Evolutionary conservation across 2,888 invertebrate genomes (phyloP).

Genomic region (Asteroscopus sphinx): DNA sequence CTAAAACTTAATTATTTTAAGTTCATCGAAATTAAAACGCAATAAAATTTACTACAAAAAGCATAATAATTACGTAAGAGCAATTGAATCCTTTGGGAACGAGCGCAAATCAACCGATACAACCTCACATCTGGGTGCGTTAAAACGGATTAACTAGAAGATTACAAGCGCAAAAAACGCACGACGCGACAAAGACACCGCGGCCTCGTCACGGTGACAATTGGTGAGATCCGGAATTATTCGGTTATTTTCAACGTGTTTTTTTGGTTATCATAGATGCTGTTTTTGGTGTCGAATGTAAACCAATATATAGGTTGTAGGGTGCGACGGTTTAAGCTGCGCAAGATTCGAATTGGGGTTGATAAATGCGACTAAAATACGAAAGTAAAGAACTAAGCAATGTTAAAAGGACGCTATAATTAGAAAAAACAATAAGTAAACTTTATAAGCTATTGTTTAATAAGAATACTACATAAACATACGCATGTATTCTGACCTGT

Average conservation of each 20-base stretch:
- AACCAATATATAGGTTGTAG: slow-evolving; percentile 59
- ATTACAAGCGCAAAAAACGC: slow-evolving; percentile 83
- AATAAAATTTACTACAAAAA: slow-evolving; percentile 19
- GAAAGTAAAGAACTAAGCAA: not conserved
- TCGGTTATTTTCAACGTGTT: slow-evolving; percentile 77
- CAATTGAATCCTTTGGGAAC: slow-evolving; percentile 66
- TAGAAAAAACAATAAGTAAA: slow-evolving; percentile 9
- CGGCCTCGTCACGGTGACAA: slow-evolving; percentile 85
- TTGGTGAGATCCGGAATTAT: slow-evolving; percentile 82
- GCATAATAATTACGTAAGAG: slow-evolving; percentile 47
- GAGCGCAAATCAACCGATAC: slow-evolving; percentile 68
- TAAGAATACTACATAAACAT: slow-evolving; percentile 21
- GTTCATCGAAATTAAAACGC: not conserved
- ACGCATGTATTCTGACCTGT: slow-evolving; percentile 52
- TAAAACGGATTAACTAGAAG: slow-evolving; percentile 88
- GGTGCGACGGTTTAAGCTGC: slow-evolving; percentile 38
- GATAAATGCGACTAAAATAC: not conserved
- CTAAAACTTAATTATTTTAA: not conserved
- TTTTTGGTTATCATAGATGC: slow-evolving; percentile 69
- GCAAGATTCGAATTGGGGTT: slow-evolving; percentile 13
- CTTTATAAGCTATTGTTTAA: slow-evolving; percentile 3
- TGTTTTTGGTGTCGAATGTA: slow-evolving; percentile 68
- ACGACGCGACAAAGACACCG: slow-evolving; percentile 83
- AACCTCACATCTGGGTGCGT: slow-evolving; percentile 85
- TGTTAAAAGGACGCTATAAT: not conserved